Conservation (phyloP, 2,888 invertebrate species). For the Fragum fragum region DNA sequence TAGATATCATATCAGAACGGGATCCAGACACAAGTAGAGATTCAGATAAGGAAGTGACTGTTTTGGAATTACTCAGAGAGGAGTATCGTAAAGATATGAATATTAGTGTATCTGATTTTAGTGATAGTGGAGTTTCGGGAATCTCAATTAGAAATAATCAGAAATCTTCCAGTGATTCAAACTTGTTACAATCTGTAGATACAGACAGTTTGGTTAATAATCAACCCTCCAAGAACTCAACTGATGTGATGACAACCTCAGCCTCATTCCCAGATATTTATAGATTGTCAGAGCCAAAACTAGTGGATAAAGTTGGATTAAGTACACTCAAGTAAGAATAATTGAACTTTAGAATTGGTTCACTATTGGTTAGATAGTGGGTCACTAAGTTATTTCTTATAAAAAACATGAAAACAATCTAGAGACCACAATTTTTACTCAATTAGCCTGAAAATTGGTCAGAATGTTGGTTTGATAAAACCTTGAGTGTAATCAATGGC, state of each 20-base stretch:
- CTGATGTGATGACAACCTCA: conserved; percentile 71
- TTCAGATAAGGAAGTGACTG: conserved; percentile 71
- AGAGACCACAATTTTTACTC: no score
- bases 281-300: conserved; percentile 72
- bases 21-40: conserved; percentile 35
- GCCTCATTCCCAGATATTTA: conserved; percentile 80
- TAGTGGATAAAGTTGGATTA: conserved; percentile 81
- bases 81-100: conserved; percentile 69
- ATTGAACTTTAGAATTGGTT: neutral
- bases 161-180: conserved; percentile 79
- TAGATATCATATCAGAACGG: conserved; percentile 50
- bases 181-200: conserved; percentile 69
- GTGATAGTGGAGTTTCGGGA: conserved; percentile 52
- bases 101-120: conserved; percentile 59
- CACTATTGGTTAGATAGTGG: no score
- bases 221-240: conserved; percentile 39
- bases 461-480: no score
- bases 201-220: conserved; percentile 22
- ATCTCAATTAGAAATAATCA: conserved; percentile 58
- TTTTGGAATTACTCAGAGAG: conserved; percentile 80
- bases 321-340: conserved; percentile 81
- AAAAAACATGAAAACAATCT: no score
- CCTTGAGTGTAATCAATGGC: no score
- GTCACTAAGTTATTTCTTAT: no score
- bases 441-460: no score